Conservation (phyloP, 2,113 vertebrate genomes). For the Eupsittula cactorum region DNA sequence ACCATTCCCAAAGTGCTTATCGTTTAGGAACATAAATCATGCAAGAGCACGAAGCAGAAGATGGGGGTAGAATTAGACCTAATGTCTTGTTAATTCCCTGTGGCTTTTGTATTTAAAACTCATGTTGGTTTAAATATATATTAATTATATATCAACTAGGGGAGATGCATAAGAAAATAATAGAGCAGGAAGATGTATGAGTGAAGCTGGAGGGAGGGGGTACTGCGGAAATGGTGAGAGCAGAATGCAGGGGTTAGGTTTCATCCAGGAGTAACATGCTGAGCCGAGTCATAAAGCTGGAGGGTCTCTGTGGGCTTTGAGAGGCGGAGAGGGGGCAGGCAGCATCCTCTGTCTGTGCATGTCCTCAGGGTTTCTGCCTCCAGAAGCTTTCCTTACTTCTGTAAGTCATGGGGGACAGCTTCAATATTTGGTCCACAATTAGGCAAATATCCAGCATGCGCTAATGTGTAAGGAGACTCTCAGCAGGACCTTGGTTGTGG, state of each 20-base stretch:
- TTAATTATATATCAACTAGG: background rate
- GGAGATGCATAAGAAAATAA: background rate
- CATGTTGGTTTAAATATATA: background rate
- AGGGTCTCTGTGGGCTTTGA: background rate
- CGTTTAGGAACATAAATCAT: background rate
- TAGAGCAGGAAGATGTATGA: background rate
- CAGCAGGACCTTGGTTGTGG: background rate
- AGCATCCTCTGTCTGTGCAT: background rate
- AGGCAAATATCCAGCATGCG: background rate
- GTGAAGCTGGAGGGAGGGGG: background rate
- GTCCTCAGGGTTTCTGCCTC: background rate
- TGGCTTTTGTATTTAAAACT: background rate
- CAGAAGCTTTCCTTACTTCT: background rate
- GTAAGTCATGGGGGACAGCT: background rate
- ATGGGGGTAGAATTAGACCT: background rate
- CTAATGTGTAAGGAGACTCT: fast-evolving
- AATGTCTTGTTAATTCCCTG: background rate
- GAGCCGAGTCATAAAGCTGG: background rate
- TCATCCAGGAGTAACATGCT: background rate
- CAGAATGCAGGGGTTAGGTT: background rate
- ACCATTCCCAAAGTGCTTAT: background rate
- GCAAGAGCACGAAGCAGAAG: background rate
- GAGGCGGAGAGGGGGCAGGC: background rate
- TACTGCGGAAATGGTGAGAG: background rate
- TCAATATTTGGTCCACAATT: background rate